phyloP scores from a whole-genome alignment of 2,797 vertebrate species.

The Discoglossus pictus region DNA sequence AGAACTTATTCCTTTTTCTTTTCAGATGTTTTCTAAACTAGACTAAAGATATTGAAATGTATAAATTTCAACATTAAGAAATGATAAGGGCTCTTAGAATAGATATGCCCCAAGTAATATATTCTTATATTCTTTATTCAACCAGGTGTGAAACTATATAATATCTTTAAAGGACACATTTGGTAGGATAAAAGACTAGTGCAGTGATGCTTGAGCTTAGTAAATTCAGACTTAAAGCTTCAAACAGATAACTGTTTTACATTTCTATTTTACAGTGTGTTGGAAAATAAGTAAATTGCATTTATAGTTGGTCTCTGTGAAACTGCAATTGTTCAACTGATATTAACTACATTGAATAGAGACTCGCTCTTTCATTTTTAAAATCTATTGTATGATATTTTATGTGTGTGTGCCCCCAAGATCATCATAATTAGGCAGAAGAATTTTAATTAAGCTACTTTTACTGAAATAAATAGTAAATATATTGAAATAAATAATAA shows the following conservation, averaged over 20 bases:
- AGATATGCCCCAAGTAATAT: constrained; percentile 61
- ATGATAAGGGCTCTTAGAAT: constrained; percentile 64
- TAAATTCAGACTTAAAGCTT: constrained; percentile 64
- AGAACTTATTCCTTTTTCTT: constrained; percentile 23
- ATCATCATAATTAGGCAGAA: too few relatives aligned
- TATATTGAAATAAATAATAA: too few relatives aligned
- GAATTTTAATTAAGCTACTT: too few relatives aligned
- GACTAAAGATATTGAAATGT: constrained; percentile 55
- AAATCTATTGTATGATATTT: too few relatives aligned
- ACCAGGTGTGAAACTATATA: constrained; percentile 79
- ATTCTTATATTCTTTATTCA: constrained; percentile 77
- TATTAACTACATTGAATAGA: constrained; percentile 17
- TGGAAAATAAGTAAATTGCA: constrained; percentile 43
- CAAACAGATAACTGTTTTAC: constrained; percentile 60
- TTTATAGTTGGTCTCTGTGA: constrained; percentile 22
- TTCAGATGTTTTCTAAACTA: constrained; percentile 54
- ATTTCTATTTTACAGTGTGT: constrained; percentile 48
- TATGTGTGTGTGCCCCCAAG: too few relatives aligned
- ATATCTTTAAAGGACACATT: constrained; percentile 84
- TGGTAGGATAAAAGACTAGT: constrained; percentile 81
- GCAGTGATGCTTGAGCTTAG: constrained; percentile 65
- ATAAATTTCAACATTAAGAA: constrained; percentile 58
- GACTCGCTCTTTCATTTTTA: too few relatives aligned
- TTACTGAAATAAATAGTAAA: too few relatives aligned
- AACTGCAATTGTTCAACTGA: constrained; percentile 11